Evolutionary conservation across 2,797 vertebrate genomes (phyloP).

Genomic region (Gephyroberyx darwinii): DNA sequence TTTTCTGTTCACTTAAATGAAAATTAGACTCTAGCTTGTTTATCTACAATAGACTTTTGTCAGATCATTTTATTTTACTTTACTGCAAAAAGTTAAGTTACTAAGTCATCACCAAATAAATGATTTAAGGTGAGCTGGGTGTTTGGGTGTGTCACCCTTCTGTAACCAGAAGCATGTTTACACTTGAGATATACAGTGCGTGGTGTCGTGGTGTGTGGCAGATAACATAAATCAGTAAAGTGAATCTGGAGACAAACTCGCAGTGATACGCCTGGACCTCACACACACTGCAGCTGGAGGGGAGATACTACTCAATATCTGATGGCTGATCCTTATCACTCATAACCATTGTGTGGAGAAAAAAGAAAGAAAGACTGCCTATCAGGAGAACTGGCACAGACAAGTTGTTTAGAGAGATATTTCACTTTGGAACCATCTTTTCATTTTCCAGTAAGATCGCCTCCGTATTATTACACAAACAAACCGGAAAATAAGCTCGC

Average conservation of each 20-base stretch:
- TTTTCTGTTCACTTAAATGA: neutral
- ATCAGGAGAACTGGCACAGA: slow-evolving; percentile 29
- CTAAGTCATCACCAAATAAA: neutral
- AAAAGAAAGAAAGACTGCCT: slow-evolving; percentile 33
- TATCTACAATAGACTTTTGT: neutral
- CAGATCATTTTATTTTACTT: slow-evolving; percentile 21
- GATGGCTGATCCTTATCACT: slow-evolving; percentile 67
- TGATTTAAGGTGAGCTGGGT: neutral
- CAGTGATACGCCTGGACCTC: slow-evolving; percentile 73
- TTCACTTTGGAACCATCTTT: slow-evolving; percentile 46
- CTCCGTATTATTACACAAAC: slow-evolving; percentile 32
- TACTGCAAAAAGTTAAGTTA: neutral
- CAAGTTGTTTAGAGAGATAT: slow-evolving; percentile 22
- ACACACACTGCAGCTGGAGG: slow-evolving; percentile 67
- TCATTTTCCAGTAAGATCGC: slow-evolving; percentile 50
- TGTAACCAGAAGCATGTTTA: slow-evolving; percentile 58
- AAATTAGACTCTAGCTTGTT: neutral
- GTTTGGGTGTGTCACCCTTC: slow-evolving; percentile 37
- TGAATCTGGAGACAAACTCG: slow-evolving; percentile 58
- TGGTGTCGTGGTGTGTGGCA: slow-evolving; percentile 49
- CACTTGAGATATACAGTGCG: slow-evolving; percentile 53
- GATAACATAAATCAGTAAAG: slow-evolving; percentile 65
- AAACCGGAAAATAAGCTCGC: slow-evolving; percentile 16
- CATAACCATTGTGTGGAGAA: slow-evolving; percentile 48
- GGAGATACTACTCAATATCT: slow-evolving; percentile 67